Evolutionary conservation across 2,888 invertebrate genomes (phyloP).

Genomic region (Monochamus alternatus): DNA sequence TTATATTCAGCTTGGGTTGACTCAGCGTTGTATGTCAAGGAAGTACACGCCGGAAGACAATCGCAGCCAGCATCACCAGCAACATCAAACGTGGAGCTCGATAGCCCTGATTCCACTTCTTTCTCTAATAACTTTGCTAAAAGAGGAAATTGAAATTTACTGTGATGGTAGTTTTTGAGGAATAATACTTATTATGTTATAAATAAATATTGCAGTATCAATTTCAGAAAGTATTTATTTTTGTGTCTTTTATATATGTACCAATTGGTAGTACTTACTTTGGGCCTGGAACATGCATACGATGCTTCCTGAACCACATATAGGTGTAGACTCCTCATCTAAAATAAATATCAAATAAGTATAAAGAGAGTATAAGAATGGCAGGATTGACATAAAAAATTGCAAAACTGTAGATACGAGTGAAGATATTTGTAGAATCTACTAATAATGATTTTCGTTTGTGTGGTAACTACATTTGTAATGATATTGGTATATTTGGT

Average conservation of each 20-base stretch:
- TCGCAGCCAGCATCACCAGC: conserved; percentile 68
- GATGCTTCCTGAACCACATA: conserved; percentile 75
- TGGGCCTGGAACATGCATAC: conserved; percentile 73
- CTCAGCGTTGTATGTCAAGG: conserved; percentile 81
- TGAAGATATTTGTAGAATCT: no score
- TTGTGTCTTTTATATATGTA: neutral
- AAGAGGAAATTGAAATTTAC: conserved; percentile 33
- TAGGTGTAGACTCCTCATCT: conserved; percentile 73
- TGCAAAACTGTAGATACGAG: no score
- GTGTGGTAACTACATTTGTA: no score
- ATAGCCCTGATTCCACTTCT: conserved; percentile 71
- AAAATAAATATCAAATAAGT: conserved; percentile 55
- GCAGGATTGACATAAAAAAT: no score
- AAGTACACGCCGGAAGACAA: conserved; percentile 80
- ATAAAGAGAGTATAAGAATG: no score
- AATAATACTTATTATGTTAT: no score
- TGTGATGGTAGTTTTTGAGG: no score
- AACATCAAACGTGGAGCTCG: conserved; percentile 35
- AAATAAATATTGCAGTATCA: neutral
- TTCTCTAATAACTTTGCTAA: conserved; percentile 73
- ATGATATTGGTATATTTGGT: no score
- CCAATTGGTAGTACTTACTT: conserved; percentile 69
- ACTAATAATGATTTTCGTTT: no score
- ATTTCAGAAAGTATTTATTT: neutral
- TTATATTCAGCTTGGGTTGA: conserved; percentile 82